Evolutionary conservation across 2,888 invertebrate species (phyloP), one percentile per base, ranked within the genome.

Genomic region (Folsomia candida): DNA sequence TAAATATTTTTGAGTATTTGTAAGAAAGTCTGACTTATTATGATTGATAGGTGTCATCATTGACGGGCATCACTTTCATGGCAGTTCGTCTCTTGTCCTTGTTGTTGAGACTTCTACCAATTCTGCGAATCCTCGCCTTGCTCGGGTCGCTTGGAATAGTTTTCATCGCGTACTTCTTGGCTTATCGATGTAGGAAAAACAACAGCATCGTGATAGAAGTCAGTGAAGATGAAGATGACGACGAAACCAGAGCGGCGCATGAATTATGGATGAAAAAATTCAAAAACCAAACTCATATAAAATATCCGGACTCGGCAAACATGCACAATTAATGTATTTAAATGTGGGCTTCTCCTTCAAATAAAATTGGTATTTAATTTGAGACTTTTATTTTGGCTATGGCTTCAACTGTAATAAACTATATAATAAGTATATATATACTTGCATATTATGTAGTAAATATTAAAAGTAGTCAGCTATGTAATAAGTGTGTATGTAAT

Each of bases 81-180:
- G 18, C 60, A 22, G 69, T 75, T 20, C 37, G 70, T n/a, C 22
- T 29, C 18, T 58, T 69, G 14, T 70, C 72, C 22, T 29, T 57
- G 0, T 66, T 72, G 26, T 47, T 72, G 1, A 68, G 51, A 11
- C 29, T 65, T 22, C 69, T 68, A 68, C 66, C 73, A 11, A 66
- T 69, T 20, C 63, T 73, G 2, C 37, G 71, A 2, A 71, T 61
- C 59, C 51, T 73, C 11, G 58, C 54, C 51, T 14, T 71, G 2
- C 64, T 70, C 28, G 68, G 70, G 4, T 9, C 18, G 47, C 47
- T 47, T 47, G 47, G 9, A n/a, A n/a, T 47, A 9, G 18, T 47
- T 18, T 47, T 47, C 18, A 47, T 47, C 47, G 47, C 9, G 18
- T 11, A 11, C 9, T 47, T 47, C 18, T 47, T 47, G 9, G 47